Conservation (phyloP, 2,888 invertebrate genomes). For the Ophioninae sp. region DNA sequence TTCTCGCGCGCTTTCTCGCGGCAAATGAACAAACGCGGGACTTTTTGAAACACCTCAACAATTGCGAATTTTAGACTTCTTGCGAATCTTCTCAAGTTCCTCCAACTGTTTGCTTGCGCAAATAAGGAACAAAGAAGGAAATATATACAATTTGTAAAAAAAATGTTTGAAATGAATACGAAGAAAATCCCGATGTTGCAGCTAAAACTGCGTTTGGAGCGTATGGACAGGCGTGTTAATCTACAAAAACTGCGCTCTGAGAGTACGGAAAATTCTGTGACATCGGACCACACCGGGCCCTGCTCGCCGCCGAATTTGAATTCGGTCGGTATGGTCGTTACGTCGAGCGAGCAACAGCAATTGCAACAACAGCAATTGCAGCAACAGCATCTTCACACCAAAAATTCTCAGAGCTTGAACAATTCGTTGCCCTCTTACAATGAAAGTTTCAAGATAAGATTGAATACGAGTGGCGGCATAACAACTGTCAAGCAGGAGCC, state of each 20-base stretch:
- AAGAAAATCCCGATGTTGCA: constrained; percentile 78
- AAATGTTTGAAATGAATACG: neutral
- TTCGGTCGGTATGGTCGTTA: constrained; percentile 64
- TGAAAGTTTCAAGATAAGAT: constrained; percentile 79
- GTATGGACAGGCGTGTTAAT: constrained; percentile 85
- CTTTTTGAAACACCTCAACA: constrained; percentile 9
- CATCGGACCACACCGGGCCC: constrained; percentile 73
- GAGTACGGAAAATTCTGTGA: constrained; percentile 74
- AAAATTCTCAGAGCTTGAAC: constrained; percentile 69
- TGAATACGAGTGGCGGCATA: constrained; percentile 79
- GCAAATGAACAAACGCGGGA: constrained; percentile 9
- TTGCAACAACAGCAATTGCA: constrained; percentile 39
- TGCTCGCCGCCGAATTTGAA: constrained; percentile 77
- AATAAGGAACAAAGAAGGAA: neutral
- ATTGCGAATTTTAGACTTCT: neutral
- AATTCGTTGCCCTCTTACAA: constrained; percentile 73
- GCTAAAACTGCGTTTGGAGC: constrained; percentile 86
- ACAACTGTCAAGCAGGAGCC: constrained; percentile 78
- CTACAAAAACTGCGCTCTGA: constrained; percentile 80
- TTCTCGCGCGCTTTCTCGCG: constrained; percentile 5
- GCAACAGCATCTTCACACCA: constrained; percentile 44
- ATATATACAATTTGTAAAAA: neutral
- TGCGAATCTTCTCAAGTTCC: neutral
- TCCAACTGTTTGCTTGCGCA: neutral
- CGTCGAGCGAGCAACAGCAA: constrained; percentile 54